A percentile compares a stretch with the other conserved stretches of the same genome.
Conservation (phyloP, 53 echinoderm and acorn worm genomes). For the Hippasteria phrygiana region DNA sequence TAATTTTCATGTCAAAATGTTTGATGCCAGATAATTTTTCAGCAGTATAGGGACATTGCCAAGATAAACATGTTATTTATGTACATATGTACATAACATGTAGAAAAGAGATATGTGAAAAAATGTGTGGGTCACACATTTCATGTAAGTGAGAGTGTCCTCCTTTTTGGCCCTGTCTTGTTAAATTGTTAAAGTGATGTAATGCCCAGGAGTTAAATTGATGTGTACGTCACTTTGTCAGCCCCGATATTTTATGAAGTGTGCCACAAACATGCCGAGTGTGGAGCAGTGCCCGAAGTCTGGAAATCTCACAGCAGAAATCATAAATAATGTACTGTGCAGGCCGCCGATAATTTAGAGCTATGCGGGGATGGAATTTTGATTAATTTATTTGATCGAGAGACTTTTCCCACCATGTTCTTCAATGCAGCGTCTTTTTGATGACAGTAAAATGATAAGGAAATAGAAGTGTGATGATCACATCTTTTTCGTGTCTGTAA, state of each 20-base stretch:
- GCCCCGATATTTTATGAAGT: not conserved
- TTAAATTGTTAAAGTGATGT: not conserved
- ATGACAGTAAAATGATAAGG: no score
- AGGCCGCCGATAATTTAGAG: not conserved
- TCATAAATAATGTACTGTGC: not conserved
- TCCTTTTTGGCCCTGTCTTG: not conserved
- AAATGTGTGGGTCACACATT: no score
- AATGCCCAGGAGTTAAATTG: not conserved
- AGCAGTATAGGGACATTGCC: no score
- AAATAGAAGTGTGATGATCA: no score
- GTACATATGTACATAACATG: no score
- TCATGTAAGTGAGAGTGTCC: not conserved
- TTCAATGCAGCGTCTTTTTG: no score
- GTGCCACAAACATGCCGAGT: not conserved
- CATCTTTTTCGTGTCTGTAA: no score
- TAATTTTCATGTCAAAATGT: no score
- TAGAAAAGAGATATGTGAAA: no score
- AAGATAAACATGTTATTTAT: no score
- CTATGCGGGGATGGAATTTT: conserved; percentile 9
- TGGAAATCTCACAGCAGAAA: conserved; percentile 1
- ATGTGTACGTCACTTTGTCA: not conserved
- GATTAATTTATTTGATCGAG: conserved; percentile 10
- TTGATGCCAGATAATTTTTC: no score
- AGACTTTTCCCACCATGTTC: no score
- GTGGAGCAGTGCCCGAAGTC: not conserved